Conservation (phyloP, 2,888 invertebrate species). For the Drosophila birchii region DNA sequence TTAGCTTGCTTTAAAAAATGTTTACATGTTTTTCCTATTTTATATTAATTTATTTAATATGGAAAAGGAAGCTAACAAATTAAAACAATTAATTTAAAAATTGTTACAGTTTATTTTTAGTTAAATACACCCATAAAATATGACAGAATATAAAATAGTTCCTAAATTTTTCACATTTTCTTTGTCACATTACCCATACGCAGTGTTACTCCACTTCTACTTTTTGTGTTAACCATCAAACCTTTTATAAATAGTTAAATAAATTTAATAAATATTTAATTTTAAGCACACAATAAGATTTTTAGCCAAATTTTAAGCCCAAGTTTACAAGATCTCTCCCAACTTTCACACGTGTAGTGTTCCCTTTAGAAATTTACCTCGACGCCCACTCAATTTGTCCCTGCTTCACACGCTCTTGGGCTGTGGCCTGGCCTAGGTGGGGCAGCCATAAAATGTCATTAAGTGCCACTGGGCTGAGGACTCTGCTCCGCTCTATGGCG, state of each 20-base stretch:
- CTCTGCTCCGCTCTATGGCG: background rate
- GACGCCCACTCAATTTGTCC: conserved; percentile 29
- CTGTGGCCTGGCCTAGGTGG: conserved; percentile 28
- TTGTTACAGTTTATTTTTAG: background rate
- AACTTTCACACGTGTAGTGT: background rate
- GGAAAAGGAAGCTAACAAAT: too few relatives aligned
- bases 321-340: background rate
- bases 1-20: too few relatives aligned
- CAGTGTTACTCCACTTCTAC: background rate
- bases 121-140: background rate
- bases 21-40: background rate
- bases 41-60: background rate
- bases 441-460: conserved; percentile 48
- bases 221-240: background rate
- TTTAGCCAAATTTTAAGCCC: too few relatives aligned
- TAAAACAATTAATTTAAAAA: background rate
- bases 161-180: too few relatives aligned
- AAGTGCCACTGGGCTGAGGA: conserved; percentile 29
- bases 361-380: conserved; percentile 19
- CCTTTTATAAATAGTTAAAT: background rate
- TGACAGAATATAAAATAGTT: background rate
- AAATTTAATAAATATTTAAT: background rate
- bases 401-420: conserved; percentile 6
- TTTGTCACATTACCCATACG: background rate
- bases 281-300: background rate